Percentiles rank a stretch among this genome's conserved stretches.
These are phyloP conservation scores for Macrostomum lignano DNA, from an alignment of 1,140 invertebrate genomes.

Conservation along the genomic window DNA sequence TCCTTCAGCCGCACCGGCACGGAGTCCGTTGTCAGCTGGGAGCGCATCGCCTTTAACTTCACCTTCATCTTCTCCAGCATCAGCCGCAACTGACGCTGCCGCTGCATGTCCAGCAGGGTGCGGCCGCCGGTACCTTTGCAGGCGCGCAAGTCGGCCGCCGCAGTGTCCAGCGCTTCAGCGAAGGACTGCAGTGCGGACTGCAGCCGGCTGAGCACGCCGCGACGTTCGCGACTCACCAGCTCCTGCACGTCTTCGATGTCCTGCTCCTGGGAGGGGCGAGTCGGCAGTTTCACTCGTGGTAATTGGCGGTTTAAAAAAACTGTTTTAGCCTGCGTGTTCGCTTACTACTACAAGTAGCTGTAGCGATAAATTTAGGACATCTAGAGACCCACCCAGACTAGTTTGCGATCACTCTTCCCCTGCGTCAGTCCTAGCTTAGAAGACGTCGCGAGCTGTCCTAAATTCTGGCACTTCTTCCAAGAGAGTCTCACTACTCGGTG, in stretches of 20 bases:
- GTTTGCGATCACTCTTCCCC: too few relatives aligned
- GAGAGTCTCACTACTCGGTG: too few relatives aligned
- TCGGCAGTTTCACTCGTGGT: too few relatives aligned
- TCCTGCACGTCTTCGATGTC: background rate
- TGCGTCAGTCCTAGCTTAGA: too few relatives aligned
- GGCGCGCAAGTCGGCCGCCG: background rate
- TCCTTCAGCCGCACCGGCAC: background rate
- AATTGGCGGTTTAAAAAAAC: too few relatives aligned
- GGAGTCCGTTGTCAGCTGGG: background rate
- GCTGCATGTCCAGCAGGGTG: background rate
- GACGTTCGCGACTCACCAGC: background rate
- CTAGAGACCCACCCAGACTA: too few relatives aligned
- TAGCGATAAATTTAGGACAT: too few relatives aligned
- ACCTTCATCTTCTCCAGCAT: conserved; percentile 1
- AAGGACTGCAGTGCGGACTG: background rate
- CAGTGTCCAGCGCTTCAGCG: background rate
- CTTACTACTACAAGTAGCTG: too few relatives aligned
- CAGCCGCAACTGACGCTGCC: background rate
- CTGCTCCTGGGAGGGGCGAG: background rate
- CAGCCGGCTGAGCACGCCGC: background rate
- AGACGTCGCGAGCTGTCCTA: too few relatives aligned
- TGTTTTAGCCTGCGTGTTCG: too few relatives aligned
- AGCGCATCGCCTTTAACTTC: background rate
- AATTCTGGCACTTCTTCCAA: too few relatives aligned
- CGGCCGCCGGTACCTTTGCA: background rate